Evolutionary conservation across 2,797 vertebrate species (phyloP), one percentile per base, ranked within the genome.

Genomic region (Labeo calbasu): DNA sequence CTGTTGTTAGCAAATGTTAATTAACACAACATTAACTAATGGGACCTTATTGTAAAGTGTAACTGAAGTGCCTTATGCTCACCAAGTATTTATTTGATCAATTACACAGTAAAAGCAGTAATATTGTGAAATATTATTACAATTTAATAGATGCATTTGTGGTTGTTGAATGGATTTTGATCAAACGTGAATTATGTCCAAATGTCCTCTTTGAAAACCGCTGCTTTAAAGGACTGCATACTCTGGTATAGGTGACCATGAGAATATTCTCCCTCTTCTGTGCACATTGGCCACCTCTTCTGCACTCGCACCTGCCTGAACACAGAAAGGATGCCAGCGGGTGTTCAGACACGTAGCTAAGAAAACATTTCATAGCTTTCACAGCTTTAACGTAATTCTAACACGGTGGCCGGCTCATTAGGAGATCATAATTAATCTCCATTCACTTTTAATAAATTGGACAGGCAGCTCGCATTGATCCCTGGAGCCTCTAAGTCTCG

Each of bases 401-500:
- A 85, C 77, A 55, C 0, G 28, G 63, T 70, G 73, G 73, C 59
- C 73, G 4, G 55, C 79, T 84, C 57, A 75, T 77, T 85, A 79
- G 46, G 50, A 92, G 90, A 87, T 89, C 89, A 90, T 93, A 91
- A 94, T 94, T 94, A 93, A 95, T 94, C 93, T 92, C 88, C 86
- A 88, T 88, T 89, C 76, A 71, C 86, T 88, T 91, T 89, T 93
- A 92, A 93, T 93, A 90, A 93, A 93, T 91, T 90, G 91, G 92
- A 92, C 91, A 87, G 88, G 88, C 88, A 68, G 85, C 84, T 75
- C 75, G 59, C 91, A 93, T 94, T 93, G 94, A 94, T 94, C 92
- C 89, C 90, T 51, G 73, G 86, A 90, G 91, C 91, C 90, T 90
- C 88, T 90, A 66, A 86, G 82, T 83, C 89, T 89, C 70, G 28